Evolutionary conservation across 2,113 vertebrate species (phyloP).

Genomic region (Silurus glanis): DNA sequence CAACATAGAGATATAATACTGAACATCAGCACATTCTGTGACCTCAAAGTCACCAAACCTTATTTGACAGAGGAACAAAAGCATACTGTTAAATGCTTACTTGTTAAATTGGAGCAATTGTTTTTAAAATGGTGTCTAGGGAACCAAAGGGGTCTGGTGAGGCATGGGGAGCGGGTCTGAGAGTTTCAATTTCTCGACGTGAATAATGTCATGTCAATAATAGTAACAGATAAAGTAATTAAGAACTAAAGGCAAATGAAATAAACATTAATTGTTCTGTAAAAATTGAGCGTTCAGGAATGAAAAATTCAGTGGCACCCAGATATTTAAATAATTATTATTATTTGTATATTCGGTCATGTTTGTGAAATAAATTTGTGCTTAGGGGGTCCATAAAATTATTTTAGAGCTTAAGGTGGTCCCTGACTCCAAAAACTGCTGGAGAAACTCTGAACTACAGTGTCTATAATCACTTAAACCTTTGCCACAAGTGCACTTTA

Average conservation of each 20-base stretch:
- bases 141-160: neutral
- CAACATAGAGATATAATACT: neutral
- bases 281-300: neutral
- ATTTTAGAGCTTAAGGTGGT: neutral
- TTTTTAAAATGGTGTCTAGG: neutral
- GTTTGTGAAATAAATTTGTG: neutral
- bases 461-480: neutral
- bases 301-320: neutral
- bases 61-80: neutral
- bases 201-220: neutral
- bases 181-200: neutral
- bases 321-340: neutral
- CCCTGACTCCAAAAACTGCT: neutral
- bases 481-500: neutral
- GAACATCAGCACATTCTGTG: neutral
- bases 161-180: neutral
- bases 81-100: neutral
- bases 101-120: neutral
- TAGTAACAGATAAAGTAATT: neutral
- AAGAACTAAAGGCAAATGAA: neutral
- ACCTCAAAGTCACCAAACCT: neutral
- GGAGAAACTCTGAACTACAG: neutral
- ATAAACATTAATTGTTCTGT: neutral
- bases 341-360: neutral
- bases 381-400: no score